phyloP scores from a whole-genome alignment of 1,140 invertebrate genomes.

The Tenebrio molitor region DNA sequence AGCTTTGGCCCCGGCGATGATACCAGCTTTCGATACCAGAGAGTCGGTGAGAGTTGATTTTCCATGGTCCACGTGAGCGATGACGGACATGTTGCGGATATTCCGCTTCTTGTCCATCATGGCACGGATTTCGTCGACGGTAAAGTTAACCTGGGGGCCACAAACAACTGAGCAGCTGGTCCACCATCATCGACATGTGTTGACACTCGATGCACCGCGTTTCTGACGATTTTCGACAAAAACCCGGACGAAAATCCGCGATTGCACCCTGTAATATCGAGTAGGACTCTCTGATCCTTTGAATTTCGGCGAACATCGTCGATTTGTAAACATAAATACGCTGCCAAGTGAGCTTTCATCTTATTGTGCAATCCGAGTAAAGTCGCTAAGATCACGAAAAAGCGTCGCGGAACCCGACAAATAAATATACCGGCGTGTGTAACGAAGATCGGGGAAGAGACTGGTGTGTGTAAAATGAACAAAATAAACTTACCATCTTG shows the following conservation, averaged over 20 bases:
- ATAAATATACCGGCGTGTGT: slow-evolving; percentile 50
- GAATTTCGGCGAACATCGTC: background rate
- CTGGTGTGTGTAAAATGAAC: slow-evolving; percentile 62
- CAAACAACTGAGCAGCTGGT: slow-evolving; percentile 63
- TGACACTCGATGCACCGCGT: no score
- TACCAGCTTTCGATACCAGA: slow-evolving; percentile 99
- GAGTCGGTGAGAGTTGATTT: slow-evolving; percentile 99
- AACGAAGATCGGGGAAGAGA: slow-evolving; percentile 35
- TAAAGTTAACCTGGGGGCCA: slow-evolving; percentile 95
- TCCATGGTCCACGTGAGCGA: slow-evolving; percentile 99
- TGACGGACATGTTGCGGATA: slow-evolving; percentile 99
- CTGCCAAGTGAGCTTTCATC: slow-evolving; percentile 56
- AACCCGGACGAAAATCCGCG: background rate
- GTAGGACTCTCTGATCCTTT: no score
- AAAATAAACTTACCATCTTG: slow-evolving; percentile 82
- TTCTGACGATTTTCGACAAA: no score
- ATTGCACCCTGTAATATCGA: no score
- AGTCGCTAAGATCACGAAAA: slow-evolving; percentile 63
- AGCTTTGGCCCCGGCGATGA: slow-evolving; percentile 98
- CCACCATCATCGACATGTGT: no score
- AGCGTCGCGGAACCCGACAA: slow-evolving; percentile 58
- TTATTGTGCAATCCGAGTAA: slow-evolving; percentile 64
- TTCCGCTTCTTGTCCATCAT: slow-evolving; percentile 99
- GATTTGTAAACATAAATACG: slow-evolving; percentile 11
- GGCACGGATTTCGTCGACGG: slow-evolving; percentile 98